Percentiles rank a stretch among this genome's conserved stretches.
phyloP scores from a whole-genome alignment of 2,888 invertebrate species.

The Heliconius hortense region DNA sequence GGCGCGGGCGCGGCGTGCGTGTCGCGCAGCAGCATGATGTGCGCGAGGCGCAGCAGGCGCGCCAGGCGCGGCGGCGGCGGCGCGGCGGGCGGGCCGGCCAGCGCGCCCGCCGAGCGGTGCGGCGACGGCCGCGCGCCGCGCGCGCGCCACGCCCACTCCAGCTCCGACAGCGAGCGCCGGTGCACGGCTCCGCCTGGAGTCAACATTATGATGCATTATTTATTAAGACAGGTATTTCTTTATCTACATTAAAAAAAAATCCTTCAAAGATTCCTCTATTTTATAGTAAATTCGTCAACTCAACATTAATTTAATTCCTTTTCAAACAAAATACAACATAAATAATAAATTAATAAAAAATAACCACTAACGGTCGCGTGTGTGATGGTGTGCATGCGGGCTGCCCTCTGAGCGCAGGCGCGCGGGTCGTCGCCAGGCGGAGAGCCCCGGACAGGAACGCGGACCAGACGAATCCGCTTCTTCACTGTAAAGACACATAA shows the following conservation, averaged over 20 bases:
- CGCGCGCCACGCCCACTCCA: constrained; percentile 79
- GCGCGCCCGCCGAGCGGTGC: constrained; percentile 50
- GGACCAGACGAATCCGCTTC: constrained; percentile 71
- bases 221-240: no score
- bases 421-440: constrained; percentile 67
- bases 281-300: neutral
- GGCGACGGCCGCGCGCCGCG: constrained; percentile 59
- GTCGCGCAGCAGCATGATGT: constrained; percentile 93
- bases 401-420: constrained; percentile 64
- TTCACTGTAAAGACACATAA: constrained; percentile 52
- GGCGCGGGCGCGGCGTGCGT: constrained; percentile 87
- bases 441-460: constrained; percentile 71
- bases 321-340: neutral
- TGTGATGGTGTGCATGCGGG: constrained; percentile 58
- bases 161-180: constrained; percentile 89
- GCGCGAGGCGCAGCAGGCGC: constrained; percentile 87
- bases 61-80: constrained; percentile 64
- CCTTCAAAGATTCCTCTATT: no score
- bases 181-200: constrained; percentile 76
- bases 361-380: constrained; percentile 11
- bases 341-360: neutral
- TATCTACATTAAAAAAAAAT: no score
- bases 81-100: constrained; percentile 38
- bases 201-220: no score
- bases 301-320: neutral